phyloP scores from a whole-genome alignment of 1,140 invertebrate genomes.

The Neodiprion fabricii region DNA sequence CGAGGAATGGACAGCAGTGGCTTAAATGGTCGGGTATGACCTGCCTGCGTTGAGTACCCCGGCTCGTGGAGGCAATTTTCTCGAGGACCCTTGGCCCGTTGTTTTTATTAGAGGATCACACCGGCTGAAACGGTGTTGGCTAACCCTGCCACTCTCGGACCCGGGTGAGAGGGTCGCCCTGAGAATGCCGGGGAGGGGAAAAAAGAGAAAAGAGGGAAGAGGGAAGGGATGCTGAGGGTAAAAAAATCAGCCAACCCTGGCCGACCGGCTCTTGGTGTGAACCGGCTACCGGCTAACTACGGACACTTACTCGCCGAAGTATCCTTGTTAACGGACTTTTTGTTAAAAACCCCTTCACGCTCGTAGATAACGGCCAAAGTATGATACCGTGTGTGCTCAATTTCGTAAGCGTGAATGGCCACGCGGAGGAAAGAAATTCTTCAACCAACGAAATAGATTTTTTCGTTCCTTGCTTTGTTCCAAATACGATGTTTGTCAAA shows the following conservation, averaged over 20 bases:
- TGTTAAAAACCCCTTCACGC: not conserved
- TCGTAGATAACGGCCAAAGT: no score
- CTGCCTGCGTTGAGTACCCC: not conserved
- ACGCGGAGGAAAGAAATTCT: not conserved
- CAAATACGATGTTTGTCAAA: no score
- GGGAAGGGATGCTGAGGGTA: no score
- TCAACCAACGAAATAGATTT: no score
- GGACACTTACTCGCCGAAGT: not conserved
- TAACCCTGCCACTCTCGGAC: not conserved
- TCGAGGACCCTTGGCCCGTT: constrained; percentile 21
- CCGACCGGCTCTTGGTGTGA: not conserved
- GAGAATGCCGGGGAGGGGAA: not conserved
- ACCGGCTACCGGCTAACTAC: not conserved
- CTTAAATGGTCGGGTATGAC: not conserved
- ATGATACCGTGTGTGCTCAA: no score
- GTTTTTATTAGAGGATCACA: constrained; percentile 25
- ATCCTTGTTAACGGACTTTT: constrained; percentile 7
- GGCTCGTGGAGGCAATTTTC: constrained; percentile 21
- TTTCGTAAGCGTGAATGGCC: no score
- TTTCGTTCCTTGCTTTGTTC: no score
- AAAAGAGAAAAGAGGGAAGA: not conserved
- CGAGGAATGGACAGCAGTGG: not conserved
- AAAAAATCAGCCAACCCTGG: not conserved
- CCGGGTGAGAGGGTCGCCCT: not conserved
- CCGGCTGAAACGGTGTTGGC: not conserved